phyloP scores from a whole-genome alignment of 1,140 invertebrate species.

The Venustaconcha ellipsiformis region DNA sequence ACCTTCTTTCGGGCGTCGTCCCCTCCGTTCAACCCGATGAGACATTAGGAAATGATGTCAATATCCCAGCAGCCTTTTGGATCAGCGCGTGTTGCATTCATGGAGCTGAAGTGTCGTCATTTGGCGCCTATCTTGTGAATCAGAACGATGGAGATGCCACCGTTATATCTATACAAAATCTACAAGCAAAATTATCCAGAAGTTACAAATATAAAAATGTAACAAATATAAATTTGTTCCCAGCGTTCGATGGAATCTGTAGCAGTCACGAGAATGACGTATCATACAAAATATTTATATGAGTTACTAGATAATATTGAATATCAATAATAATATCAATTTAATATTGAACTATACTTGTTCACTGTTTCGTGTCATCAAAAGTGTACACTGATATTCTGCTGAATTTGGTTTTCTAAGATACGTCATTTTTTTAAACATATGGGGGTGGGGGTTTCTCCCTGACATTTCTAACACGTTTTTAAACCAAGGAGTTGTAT shows the following conservation, averaged over 20 bases:
- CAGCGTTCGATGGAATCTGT: conserved; percentile 38
- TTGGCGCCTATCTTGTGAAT: conserved; percentile 42
- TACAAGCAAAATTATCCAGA: conserved; percentile 46
- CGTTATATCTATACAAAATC: conserved; percentile 31
- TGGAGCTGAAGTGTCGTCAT: conserved; percentile 30
- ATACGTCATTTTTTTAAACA: too few relatives aligned
- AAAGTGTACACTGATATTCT: too few relatives aligned
- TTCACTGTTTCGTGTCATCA: too few relatives aligned
- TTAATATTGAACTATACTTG: too few relatives aligned
- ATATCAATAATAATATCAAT: too few relatives aligned
- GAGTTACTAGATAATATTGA: too few relatives aligned
- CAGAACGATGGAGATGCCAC: conserved; percentile 12
- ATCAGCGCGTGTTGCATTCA: conserved; percentile 47
- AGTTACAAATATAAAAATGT: conserved; percentile 33
- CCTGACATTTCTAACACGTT: too few relatives aligned
- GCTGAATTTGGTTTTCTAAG: too few relatives aligned
- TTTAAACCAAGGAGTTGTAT: too few relatives aligned
- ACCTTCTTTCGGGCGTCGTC: conserved; percentile 40
- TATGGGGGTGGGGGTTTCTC: too few relatives aligned
- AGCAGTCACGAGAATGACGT: conserved; percentile 42
- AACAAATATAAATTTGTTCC: conserved; percentile 41
- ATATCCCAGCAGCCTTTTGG: conserved; percentile 52
- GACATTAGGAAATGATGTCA: conserved; percentile 49
- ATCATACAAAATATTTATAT: conserved; percentile 11
- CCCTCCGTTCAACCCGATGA: conserved; percentile 34